Percentiles rank a stretch among this genome's conserved stretches.
These are phyloP conservation scores for Centropus unirufus DNA, from an alignment of 2,113 vertebrate species.

Conservation along the genomic window DNA sequence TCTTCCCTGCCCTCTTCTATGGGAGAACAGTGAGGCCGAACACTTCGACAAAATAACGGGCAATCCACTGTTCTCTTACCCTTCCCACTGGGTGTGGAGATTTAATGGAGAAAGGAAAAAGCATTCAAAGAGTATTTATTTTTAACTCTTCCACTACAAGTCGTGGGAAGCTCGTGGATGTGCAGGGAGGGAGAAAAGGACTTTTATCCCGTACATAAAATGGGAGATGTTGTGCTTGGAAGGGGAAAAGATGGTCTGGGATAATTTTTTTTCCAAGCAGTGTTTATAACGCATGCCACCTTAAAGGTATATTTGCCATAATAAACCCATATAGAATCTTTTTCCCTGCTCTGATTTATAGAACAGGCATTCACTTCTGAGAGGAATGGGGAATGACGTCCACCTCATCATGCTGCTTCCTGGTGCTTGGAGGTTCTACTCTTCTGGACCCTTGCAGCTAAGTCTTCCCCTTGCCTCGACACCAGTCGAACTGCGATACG, in stretches of 20 bases:
- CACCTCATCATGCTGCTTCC: fast-evolving
- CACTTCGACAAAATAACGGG: not conserved
- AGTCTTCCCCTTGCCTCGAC: not conserved
- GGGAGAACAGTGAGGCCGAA: not conserved
- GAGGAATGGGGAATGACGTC: not conserved
- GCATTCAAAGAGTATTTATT: not conserved
- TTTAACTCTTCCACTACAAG: not conserved
- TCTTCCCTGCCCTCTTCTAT: not conserved
- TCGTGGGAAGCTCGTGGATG: not conserved
- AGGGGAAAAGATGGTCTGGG: not conserved
- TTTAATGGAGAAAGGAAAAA: not conserved
- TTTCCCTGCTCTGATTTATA: not conserved
- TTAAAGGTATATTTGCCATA: not conserved
- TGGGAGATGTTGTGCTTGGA: not conserved
- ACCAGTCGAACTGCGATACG: fast-evolving
- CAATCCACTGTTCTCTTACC: not conserved
- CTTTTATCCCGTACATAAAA: not conserved
- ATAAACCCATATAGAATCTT: not conserved
- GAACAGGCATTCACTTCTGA: not conserved
- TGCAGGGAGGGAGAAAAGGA: not conserved
- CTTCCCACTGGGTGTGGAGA: not conserved
- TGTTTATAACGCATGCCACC: not conserved
- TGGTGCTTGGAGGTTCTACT: not conserved
- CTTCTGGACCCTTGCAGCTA: not conserved
- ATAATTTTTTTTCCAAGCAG: not conserved